phyloP scores from a whole-genome alignment of 2,113 vertebrate genomes.

The Ictidomys tridecemlineatus region DNA sequence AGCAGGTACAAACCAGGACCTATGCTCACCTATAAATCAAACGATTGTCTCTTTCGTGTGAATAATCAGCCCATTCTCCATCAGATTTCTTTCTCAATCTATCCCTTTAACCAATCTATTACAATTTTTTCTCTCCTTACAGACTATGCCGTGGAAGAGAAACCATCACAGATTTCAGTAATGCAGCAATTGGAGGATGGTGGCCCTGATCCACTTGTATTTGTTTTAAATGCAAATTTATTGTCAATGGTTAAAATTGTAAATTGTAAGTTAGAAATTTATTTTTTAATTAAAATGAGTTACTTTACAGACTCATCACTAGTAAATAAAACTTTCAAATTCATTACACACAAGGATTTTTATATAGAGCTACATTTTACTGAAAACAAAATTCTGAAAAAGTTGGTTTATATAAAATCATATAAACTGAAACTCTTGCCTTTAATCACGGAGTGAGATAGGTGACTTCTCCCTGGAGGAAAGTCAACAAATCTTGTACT shows the following conservation, averaged over 20 bases:
- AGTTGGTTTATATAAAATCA: constrained; percentile 38
- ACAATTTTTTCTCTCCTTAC: constrained; percentile 70
- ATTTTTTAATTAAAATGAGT: constrained; percentile 68
- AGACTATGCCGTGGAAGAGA: constrained; percentile 99
- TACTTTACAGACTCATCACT: constrained; percentile 1
- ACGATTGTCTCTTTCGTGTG: constrained; percentile 29
- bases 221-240: constrained; percentile 98
- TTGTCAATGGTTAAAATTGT: constrained; percentile 99
- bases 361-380: constrained; percentile 14
- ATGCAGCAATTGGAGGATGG: constrained; percentile 99
- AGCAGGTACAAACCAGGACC: not conserved
- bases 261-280: constrained; percentile 95
- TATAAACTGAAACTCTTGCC: constrained; percentile 32
- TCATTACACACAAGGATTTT: constrained; percentile 43
- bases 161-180: constrained; percentile 95
- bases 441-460: constrained; percentile 32
- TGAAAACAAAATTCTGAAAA: constrained; percentile 24
- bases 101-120: constrained; percentile 10
- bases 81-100: constrained; percentile 37
- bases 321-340: constrained; percentile 57
- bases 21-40: not conserved
- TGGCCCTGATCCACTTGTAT: constrained; percentile 96
- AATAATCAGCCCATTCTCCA: not conserved
- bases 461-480: not conserved
- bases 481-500: constrained; percentile 49